Percentiles rank a stretch among this genome's conserved stretches.
phyloP scores from a whole-genome alignment of 2,797 vertebrate genomes.

The Megalops cyprinoides region DNA sequence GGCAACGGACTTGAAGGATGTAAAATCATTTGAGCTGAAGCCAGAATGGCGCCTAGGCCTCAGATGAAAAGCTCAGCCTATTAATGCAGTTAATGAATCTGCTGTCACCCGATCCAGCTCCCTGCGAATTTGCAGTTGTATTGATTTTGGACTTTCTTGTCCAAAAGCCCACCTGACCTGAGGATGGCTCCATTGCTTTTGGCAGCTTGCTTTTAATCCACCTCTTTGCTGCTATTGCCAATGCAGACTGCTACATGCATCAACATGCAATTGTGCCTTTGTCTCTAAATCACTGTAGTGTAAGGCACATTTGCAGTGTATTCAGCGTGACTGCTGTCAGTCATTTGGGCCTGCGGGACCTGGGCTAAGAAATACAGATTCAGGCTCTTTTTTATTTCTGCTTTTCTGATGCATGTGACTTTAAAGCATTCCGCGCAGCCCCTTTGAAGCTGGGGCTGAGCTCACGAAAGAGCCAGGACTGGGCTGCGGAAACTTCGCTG shows the following conservation, averaged over 20 bases:
- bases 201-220: no score
- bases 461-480: conserved; percentile 66
- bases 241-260: no score
- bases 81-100: conserved; percentile 49
- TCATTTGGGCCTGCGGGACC: conserved; percentile 45
- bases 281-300: background rate
- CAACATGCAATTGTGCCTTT: no score
- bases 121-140: conserved; percentile 25
- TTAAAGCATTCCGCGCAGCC: conserved; percentile 71
- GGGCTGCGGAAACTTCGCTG: conserved; percentile 74
- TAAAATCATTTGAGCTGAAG: conserved; percentile 12
- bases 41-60: conserved; percentile 6
- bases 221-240: no score
- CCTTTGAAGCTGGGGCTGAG: conserved; percentile 72
- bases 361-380: conserved; percentile 48
- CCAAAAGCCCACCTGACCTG: conserved; percentile 22
- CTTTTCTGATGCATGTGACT: no score
- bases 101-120: conserved; percentile 34
- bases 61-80: conserved; percentile 37
- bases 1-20: conserved; percentile 4
- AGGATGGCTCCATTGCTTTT: no score
- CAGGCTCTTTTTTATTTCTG: no score
- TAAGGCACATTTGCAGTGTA: background rate
- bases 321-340: no score
- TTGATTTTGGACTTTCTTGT: conserved; percentile 43